Base-by-base conservation (phyloP, 2,113 vertebrate genomes). In the Semicossyphus pulcher region DNA sequence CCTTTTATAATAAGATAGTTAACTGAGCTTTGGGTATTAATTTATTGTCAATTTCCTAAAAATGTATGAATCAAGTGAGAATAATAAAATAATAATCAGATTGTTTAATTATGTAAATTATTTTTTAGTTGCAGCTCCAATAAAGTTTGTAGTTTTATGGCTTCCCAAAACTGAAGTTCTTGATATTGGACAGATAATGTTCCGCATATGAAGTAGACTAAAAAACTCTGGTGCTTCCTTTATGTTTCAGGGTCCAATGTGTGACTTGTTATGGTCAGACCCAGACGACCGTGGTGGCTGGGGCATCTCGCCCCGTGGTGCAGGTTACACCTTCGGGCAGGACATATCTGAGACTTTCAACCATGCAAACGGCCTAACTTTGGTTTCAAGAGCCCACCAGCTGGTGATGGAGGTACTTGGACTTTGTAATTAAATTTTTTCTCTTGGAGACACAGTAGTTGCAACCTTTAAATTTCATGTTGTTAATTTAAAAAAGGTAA, bases 311-410 rank as follows among this genome's bases (percentile, higher is more conserved):
- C 93, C 93, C 25, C 87, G 93, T 61, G 93, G 93, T 52, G 93
- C 93, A 4, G 93, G 93, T 37, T 94, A 93, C 87, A 99, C 97
- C 0, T 99, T 99, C 72, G 97, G 97, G 20, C 97, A 99, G 86
- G 97, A 99, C 92, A 99, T 99, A 88, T 99, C 97, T 10, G 97
- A 99, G 93, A 98, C 97, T 51, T 99, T 99, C 92, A 99, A 99
- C 90, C 97, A 99, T 80, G 97, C 97, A 75, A 99, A 99, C 73
- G 97, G 97, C 77, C 95, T 99, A 85, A 99, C 97, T 0, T 94
- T 99, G 94, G 97, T 99, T 78, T 99, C 97, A 32, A 95, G 97
- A 95, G 97, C 97, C 88, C 97, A 99, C 90, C 97, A 99, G 93
- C 92, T 99, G 91, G 97, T 99, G 82, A 99, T 99, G 97, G 97